Conservation (phyloP, 2,888 invertebrate species). For the Hyposoter dolosus region DNA sequence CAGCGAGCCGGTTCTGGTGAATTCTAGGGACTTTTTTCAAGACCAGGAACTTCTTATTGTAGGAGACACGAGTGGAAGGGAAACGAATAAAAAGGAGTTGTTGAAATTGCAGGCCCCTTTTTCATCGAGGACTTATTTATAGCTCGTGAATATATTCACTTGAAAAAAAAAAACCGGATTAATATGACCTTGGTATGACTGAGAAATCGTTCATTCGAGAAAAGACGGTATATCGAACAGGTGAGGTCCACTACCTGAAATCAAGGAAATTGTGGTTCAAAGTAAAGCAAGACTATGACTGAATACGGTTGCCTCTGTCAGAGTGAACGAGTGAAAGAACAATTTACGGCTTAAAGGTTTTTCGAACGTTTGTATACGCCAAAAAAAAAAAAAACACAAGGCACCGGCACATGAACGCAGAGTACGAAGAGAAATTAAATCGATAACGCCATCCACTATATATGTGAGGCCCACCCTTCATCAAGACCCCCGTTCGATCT, state of each 20-base stretch:
- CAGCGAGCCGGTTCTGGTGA: conserved; percentile 13
- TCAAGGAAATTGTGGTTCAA: conserved; percentile 77
- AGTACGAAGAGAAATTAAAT: conserved; percentile 72
- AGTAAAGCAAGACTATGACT: conserved; percentile 64
- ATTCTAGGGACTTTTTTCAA: neutral
- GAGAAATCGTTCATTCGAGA: conserved; percentile 40
- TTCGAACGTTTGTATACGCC: conserved; percentile 51
- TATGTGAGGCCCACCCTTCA: conserved; percentile 51
- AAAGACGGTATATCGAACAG: conserved; percentile 31
- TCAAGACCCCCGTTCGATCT: conserved; percentile 54
- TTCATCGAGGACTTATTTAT: neutral
- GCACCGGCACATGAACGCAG: neutral
- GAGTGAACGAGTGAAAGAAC: conserved; percentile 27
- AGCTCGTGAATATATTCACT: conserved; percentile 3
- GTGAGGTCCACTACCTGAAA: conserved; percentile 62
- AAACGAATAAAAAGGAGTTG: conserved; percentile 18
- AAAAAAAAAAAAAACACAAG: neutral
- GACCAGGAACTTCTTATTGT: neutral
- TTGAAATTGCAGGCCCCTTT: neutral
- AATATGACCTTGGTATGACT: conserved; percentile 25
- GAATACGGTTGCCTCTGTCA: neutral
- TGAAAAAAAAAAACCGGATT: neutral
- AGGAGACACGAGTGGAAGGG: conserved; percentile 19
- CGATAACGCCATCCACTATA: conserved; percentile 70
- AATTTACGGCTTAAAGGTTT: conserved; percentile 54